Base-by-base conservation (phyloP, 2,888 invertebrate genomes). In the Pterostichus madidus region DNA sequence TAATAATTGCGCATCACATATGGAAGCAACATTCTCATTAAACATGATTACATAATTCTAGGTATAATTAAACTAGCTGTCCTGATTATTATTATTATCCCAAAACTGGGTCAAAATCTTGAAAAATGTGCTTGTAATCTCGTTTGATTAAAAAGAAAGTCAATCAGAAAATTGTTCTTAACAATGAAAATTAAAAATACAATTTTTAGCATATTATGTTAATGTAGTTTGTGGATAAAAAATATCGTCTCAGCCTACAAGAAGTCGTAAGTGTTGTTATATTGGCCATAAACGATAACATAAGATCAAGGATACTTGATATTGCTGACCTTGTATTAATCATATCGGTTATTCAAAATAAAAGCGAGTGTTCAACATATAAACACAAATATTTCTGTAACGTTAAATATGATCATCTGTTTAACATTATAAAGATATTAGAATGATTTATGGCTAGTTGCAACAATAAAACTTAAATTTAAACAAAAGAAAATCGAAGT, bases 141-240 rank as follows among this genome's bases (percentile, higher is more conserved):
- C 31, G 11, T 64, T 64, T 35, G 35, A 64, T 64, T 64, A 35
- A 64, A 59, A 64, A 64, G 64, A 64, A 64, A 64, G 64, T 64
- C 13, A 35, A 64, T 64, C 35, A 64, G 13, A 31, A 5, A 49
- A 64, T 64, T 35, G 31, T 0, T 31, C 39, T 31, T n/a, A 24
- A 35, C 35, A 35, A 64, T 64, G n/a, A 64, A 24, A 31, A 64
- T 31, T 59, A 11, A 59, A 49, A 49, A 5, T 10, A n/a, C 49
- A 2, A 10, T 2, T 49, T 5, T 49, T n/a, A 11, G 49, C 8
- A 35, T 0, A 64, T 11, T 32, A 13, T 64, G 8, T 64, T 32
- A 64, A 39, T 35, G 35, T 35, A n/a, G 32, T 7, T 6, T 64
- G n/a, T 7, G 35, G n/a, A 13, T 64, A 64, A 49, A 49, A 64